phyloP scores from a whole-genome alignment of 2,888 invertebrate genomes.

The Leptothorax acervorum region DNA sequence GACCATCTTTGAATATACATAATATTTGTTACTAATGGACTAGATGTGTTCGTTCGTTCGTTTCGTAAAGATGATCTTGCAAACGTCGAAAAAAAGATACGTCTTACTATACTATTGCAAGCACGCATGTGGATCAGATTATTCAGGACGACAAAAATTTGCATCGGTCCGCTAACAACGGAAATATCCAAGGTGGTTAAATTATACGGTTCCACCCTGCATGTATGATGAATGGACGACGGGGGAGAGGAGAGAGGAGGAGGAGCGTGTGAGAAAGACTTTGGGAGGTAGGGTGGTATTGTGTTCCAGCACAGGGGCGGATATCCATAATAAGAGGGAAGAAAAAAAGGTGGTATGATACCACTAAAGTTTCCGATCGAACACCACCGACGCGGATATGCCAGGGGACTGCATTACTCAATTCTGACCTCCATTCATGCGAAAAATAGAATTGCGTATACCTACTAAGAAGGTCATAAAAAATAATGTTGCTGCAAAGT shows the following conservation, averaged over 20 bases:
- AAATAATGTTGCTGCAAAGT: not conserved
- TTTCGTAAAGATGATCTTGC: not conserved
- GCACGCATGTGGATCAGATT: conserved; percentile 2
- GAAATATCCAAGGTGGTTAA: conserved; percentile 35
- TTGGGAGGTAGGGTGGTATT: conserved; percentile 18
- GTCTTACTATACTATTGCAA: conserved; percentile 1
- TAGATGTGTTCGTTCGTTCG: not conserved
- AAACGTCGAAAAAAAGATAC: not conserved
- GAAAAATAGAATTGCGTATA: not conserved
- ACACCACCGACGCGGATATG: not conserved
- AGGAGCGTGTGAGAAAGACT: conserved; percentile 3
- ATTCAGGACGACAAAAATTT: conserved; percentile 27
- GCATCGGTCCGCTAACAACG: conserved; percentile 14
- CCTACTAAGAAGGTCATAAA: not conserved
- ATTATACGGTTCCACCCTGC: conserved; percentile 19
- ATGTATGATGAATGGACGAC: conserved; percentile 15
- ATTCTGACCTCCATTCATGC: not conserved
- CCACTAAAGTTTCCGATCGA: not conserved
- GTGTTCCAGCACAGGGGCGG: conserved; percentile 13
- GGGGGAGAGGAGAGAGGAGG: not conserved
- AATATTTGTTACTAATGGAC: not conserved
- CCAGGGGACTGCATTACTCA: not conserved
- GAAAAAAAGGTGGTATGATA: not conserved
- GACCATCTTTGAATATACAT: not conserved
- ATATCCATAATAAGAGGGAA: conserved; percentile 28